Evolutionary conservation across 2,888 invertebrate species (phyloP).

Genomic region (Cerceris rybyensis): DNA sequence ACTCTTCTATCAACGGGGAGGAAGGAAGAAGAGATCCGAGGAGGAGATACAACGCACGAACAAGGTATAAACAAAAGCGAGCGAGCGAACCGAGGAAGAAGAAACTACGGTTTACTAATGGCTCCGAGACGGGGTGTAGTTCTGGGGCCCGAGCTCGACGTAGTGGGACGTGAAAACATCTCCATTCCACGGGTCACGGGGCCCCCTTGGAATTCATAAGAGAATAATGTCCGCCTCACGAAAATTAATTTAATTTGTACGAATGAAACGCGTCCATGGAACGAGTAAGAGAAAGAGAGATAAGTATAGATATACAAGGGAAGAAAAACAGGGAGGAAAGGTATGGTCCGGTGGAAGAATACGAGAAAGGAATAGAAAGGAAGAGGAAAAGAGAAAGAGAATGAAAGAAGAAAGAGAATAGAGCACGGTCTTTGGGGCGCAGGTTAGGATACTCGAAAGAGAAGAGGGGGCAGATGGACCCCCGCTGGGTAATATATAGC

Average conservation of each 20-base stretch:
- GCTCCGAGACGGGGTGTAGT: constrained; percentile 55
- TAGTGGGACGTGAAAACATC: constrained; percentile 72
- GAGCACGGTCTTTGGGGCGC: constrained; percentile 46
- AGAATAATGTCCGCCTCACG: constrained; percentile 76
- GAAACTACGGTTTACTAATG: constrained; percentile 68
- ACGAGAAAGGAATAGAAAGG: not conserved
- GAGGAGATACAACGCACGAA: constrained; percentile 41
- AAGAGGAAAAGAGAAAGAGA: constrained; percentile 10
- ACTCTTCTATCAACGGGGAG: not conserved
- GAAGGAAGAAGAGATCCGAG: constrained; percentile 21
- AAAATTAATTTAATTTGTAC: constrained; percentile 80
- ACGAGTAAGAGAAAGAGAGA: constrained; percentile 26
- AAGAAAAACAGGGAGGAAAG: constrained; percentile 31
- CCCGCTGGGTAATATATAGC: constrained; percentile 81
- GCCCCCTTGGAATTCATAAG: constrained; percentile 76
- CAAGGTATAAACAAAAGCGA: constrained; percentile 45
- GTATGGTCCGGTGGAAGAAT: not conserved
- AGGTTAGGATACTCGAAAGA: constrained; percentile 65
- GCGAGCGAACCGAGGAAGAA: constrained; percentile 45
- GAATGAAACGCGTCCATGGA: constrained; percentile 61
- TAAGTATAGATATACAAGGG: constrained; percentile 4
- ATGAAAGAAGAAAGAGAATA: constrained; percentile 28
- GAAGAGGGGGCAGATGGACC: constrained; percentile 64
- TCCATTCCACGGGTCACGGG: constrained; percentile 71
- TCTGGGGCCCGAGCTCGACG: constrained; percentile 45